Base-by-base conservation (phyloP, 2,797 vertebrate species). In the Tokudaia muenninki region DNA sequence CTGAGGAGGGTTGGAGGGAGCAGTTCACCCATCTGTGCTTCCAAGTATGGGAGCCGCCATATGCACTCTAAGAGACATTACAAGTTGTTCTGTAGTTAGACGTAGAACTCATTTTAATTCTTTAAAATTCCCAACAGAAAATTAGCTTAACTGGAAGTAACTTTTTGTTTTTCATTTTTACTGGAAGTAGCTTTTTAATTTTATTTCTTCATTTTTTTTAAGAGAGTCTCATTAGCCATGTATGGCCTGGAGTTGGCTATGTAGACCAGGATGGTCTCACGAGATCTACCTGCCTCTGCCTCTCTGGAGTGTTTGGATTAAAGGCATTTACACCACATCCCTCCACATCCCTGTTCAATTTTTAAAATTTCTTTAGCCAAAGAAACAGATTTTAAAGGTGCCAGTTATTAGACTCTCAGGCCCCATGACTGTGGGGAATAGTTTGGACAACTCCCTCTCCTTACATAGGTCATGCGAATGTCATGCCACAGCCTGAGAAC, bases 91-190 rank as follows among this genome's bases (percentile, higher is more conserved):
- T 83, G 44, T 77, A 84, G 82, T 93, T 87, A 74, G n/a, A 78
- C 78, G 52, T 87, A 41, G 21, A 94, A 87, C 67, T 97, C 63
- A 77, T 83, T 93, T 93, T 89, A 80, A 86, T 86, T 93, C 44
- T 74, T 52, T 89, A 89, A 70, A 96, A 88, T 52, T 89, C 11
- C 17, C 24, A 90, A 80, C 47, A 92, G 52, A 89, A 94, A 92
- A 61, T 84, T 50, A 83, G 59, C 44, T 31, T 79, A 67, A 72
- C 91, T 88, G 5, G 17, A 96, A 95, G 31, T 67, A 67, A 34
- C 65, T 67, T 34, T 67, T 41, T 74, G n/a, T 37, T 10, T 74
- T n/a, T n/a, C n/a, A 37, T 74, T 44, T 44, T 26, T 44, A 17
- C 22, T 75, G 14, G 31, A n/a, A n/a, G 14, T 67, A 67, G 65